A percentile compares a stretch with the other conserved stretches of the same genome.
These are phyloP conservation scores for Gephyroberyx darwinii DNA, from an alignment of 2,797 vertebrate species.

Conservation along the genomic window DNA sequence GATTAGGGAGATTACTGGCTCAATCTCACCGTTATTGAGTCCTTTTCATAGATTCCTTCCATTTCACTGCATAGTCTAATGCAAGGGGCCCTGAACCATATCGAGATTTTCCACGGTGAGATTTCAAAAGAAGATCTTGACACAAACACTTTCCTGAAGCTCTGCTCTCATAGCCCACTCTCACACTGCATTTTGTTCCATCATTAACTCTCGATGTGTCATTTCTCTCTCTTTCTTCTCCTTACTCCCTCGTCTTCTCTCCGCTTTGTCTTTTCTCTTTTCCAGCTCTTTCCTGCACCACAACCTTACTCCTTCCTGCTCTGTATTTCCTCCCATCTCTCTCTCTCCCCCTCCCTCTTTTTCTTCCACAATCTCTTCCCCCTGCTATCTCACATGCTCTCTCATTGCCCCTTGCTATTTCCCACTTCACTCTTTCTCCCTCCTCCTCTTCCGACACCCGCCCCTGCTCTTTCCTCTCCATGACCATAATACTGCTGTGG, in stretches of 20 bases:
- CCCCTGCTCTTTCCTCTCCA: slow-evolving; percentile 25
- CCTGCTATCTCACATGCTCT: slow-evolving; percentile 48
- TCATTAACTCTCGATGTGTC: slow-evolving; percentile 38
- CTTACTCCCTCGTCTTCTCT: not conserved
- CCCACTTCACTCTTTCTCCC: slow-evolving; percentile 33
- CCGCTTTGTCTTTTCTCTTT: slow-evolving; percentile 10
- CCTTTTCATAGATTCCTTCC: slow-evolving; percentile 42
- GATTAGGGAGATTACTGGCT: slow-evolving; percentile 64
- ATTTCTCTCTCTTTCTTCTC: slow-evolving; percentile 42
- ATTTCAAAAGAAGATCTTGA: slow-evolving; percentile 15
- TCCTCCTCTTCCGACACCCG: slow-evolving; percentile 21
- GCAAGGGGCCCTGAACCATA: slow-evolving; percentile 15
- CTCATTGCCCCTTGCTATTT: slow-evolving; percentile 43
- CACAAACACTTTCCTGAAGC: slow-evolving; percentile 23
- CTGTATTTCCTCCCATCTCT: slow-evolving; percentile 2
- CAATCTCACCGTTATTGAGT: slow-evolving; percentile 63
- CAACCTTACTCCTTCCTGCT: slow-evolving; percentile 28
- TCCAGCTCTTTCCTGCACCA: slow-evolving; percentile 30
- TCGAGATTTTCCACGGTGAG: slow-evolving; percentile 15
- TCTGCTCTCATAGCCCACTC: slow-evolving; percentile 12
- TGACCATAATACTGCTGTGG: slow-evolving; percentile 56
- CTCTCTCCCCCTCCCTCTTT: slow-evolving; percentile 34
- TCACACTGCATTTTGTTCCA: slow-evolving; percentile 51
- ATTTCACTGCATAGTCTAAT: slow-evolving; percentile 20
- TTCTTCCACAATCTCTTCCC: slow-evolving; percentile 32